Conservation (phyloP, 2,888 invertebrate genomes). For the Minunthozetes semirufus region DNA sequence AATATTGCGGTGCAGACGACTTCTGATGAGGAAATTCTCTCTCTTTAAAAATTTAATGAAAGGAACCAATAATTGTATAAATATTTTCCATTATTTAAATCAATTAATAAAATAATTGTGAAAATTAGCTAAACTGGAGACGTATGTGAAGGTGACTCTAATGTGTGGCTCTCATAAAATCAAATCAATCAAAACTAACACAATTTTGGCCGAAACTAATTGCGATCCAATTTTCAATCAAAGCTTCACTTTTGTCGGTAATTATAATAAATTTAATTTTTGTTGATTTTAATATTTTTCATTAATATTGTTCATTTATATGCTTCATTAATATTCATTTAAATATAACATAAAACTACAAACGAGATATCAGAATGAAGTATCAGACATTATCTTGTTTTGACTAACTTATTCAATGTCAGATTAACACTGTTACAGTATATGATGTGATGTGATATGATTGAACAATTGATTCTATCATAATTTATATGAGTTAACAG, state of each 20-base stretch:
- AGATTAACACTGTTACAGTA: too few species aligned
- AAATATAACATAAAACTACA: too few species aligned
- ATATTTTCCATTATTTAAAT: neutral
- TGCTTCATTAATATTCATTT: too few species aligned
- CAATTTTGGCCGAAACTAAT: slow-evolving; percentile 38
- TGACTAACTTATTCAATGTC: too few species aligned
- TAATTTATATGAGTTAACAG: too few species aligned
- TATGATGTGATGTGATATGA: too few species aligned
- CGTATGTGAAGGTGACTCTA: slow-evolving; percentile 45
- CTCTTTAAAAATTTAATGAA: neutral
- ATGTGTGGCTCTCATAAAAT: slow-evolving; percentile 45
- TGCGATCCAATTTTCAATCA: slow-evolving; percentile 42
- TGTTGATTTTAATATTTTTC: too few species aligned
- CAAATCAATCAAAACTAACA: slow-evolving; percentile 44
- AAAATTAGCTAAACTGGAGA: slow-evolving; percentile 42
- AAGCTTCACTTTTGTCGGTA: slow-evolving; percentile 43
- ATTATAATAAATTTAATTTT: neutral
- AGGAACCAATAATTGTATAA: slow-evolving; percentile 6
- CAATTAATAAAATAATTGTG: neutral
- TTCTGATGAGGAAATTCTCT: neutral
- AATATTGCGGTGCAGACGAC: neutral
- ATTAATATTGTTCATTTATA: too few species aligned
- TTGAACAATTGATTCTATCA: too few species aligned
- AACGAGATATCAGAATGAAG: too few species aligned
- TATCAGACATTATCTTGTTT: too few species aligned